Conservation (phyloP, 2,113 vertebrate genomes). For the Fulica atra region DNA sequence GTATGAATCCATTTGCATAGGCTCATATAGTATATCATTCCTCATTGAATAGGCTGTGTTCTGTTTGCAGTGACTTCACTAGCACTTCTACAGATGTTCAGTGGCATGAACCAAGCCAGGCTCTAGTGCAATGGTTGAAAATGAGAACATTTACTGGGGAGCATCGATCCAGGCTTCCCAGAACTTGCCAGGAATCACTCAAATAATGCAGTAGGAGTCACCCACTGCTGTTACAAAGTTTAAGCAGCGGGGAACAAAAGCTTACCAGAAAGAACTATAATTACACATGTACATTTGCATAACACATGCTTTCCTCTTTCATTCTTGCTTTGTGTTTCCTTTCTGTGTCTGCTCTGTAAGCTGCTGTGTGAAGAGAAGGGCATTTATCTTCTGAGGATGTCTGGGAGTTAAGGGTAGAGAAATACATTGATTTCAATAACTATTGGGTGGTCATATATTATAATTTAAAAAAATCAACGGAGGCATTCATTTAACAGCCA, state of each 20-base stretch:
- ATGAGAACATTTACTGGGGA: not conserved
- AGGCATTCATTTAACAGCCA: not conserved
- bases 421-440: not conserved
- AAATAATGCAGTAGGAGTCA: not conserved
- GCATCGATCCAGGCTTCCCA: not conserved
- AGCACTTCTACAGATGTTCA: not conserved
- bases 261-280: not conserved
- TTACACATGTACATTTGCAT: not conserved
- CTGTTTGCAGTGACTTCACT: not conserved
- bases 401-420: not conserved
- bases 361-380: not conserved
- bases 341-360: conserved; percentile 11
- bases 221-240: not conserved
- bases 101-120: not conserved
- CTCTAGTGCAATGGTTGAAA: not conserved
- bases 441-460: not conserved
- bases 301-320: not conserved
- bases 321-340: not conserved
- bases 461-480: not conserved
- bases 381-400: not conserved
- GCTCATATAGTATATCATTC: not conserved
- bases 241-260: not conserved
- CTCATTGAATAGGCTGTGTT: not conserved
- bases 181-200: not conserved
- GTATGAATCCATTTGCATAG: not conserved